Conservation (phyloP, 2,797 vertebrate genomes). For the Chrysocyon brachyurus region DNA sequence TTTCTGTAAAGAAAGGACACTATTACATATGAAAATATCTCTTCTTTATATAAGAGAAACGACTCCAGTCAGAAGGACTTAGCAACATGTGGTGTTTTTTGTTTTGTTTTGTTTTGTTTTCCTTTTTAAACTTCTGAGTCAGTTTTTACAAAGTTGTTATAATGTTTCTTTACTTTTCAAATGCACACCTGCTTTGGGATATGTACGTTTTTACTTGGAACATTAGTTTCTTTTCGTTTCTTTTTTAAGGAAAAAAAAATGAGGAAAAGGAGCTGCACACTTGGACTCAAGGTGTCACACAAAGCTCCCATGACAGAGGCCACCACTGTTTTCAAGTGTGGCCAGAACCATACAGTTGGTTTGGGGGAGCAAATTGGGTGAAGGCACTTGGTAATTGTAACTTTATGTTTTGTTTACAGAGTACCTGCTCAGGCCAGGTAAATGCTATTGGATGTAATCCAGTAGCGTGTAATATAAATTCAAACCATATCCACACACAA, state of each 20-base stretch:
- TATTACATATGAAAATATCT: slow-evolving; percentile 92
- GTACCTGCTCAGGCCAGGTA: slow-evolving; percentile 91
- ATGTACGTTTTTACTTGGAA: slow-evolving; percentile 90
- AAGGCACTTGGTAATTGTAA: slow-evolving; percentile 93
- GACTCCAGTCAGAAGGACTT: slow-evolving; percentile 90
- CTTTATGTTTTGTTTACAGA: slow-evolving; percentile 93
- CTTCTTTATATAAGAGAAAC: slow-evolving; percentile 91
- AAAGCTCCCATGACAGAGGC: slow-evolving; percentile 89
- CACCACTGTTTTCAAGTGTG: slow-evolving; percentile 88
- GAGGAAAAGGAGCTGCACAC: slow-evolving; percentile 84
- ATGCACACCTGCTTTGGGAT: slow-evolving; percentile 90
- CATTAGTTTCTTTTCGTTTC: slow-evolving; percentile 86
- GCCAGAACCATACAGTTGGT: slow-evolving; percentile 88
- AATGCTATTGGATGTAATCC: slow-evolving; percentile 92
- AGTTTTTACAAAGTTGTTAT: slow-evolving; percentile 89
- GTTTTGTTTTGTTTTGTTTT: slow-evolving; percentile 75
- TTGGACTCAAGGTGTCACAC: slow-evolving; percentile 88
- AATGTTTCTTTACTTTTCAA: slow-evolving; percentile 88
- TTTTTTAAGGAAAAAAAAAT: slow-evolving; percentile 78
- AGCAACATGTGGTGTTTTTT: slow-evolving; percentile 80
- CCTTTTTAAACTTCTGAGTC: slow-evolving; percentile 88
- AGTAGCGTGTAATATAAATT: slow-evolving; percentile 95
- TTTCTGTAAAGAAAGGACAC: slow-evolving; percentile 93
- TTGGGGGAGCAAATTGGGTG: slow-evolving; percentile 86
- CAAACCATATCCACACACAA: slow-evolving; percentile 93